Conservation (phyloP, 2,797 vertebrate species). For the Luscinia megarhynchos region DNA sequence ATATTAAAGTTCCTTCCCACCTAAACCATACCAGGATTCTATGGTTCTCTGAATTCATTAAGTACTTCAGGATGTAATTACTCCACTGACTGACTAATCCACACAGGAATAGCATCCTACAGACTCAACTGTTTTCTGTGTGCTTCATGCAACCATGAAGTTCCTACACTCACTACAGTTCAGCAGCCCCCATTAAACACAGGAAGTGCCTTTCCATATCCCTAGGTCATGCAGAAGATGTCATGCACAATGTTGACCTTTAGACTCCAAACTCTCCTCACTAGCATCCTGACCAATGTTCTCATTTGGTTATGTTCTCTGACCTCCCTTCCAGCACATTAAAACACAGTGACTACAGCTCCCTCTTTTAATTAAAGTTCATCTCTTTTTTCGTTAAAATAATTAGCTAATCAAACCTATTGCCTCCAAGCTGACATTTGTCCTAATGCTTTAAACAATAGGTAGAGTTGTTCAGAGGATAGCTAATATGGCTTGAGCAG, state of each 20-base stretch:
- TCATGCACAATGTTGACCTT: rapidly evolving
- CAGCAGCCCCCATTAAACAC: neutral
- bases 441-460: constrained; percentile 2
- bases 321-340: neutral
- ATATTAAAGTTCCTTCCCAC: neutral
- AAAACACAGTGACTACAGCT: neutral
- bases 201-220: neutral
- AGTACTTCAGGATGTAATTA: neutral
- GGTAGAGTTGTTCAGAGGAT: neutral
- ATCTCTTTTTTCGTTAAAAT: neutral
- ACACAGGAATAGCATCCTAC: neutral
- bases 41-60: neutral
- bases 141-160: neutral
- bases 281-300: neutral
- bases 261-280: neutral
- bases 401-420: neutral
- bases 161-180: neutral
- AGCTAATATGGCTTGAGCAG: neutral
- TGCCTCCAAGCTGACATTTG: neutral
- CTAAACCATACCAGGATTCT: neutral
- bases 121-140: rapidly evolving
- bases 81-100: neutral
- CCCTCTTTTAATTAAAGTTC: neutral
- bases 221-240: neutral
- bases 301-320: neutral